Base-by-base conservation (phyloP, 1,140 invertebrate genomes). In the Paralvinella palmiformis region DNA sequence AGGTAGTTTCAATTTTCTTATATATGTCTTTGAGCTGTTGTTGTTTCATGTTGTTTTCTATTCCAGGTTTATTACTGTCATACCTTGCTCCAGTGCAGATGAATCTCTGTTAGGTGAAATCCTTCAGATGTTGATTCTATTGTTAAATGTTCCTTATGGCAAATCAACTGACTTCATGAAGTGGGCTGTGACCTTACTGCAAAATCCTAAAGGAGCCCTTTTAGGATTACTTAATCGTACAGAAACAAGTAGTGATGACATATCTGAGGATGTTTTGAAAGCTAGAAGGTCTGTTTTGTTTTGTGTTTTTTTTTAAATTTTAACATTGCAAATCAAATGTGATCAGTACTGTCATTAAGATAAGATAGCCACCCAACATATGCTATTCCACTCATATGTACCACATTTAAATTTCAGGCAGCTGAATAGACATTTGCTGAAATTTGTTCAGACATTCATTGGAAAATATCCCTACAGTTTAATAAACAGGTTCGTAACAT, bases 61-160 rank as follows among this genome's bases (percentile, higher is more conserved):
- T 33, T 66, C 32, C 62, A 79, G 77, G 64, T 79, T 79, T 72
- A 61, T 79, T 17, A 68, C 69, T 41, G 71, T 77, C 7, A 71
- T 72, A 1, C 77, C 77, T 10, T 72, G 72, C 5, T 72, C 72
- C 32, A 60, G 62, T 48, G 66, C 70, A 13, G 77, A 79, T 68
- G 74, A 79, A 56, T 60, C 61, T 31, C 68, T 79, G 0, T 65
- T 79, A 45, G 64, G 71, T 24, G 72, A 77, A 24, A 70, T 79
- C 22, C 66, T 79, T 5, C 63, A 64, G 2, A 74, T 79, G 45
- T 66, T 77, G 7, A 69, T 62, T 50, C 61, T 71, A 59, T 64
- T 74, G 17, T 32, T 77, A 7, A 63, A 62, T 50, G 50, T 70
- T 62, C 63, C 68, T 35, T 63, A 65, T 66, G 56, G 66, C 37